phyloP scores from a whole-genome alignment of 2,113 vertebrate genomes.

The Colistium nudipinnis region DNA sequence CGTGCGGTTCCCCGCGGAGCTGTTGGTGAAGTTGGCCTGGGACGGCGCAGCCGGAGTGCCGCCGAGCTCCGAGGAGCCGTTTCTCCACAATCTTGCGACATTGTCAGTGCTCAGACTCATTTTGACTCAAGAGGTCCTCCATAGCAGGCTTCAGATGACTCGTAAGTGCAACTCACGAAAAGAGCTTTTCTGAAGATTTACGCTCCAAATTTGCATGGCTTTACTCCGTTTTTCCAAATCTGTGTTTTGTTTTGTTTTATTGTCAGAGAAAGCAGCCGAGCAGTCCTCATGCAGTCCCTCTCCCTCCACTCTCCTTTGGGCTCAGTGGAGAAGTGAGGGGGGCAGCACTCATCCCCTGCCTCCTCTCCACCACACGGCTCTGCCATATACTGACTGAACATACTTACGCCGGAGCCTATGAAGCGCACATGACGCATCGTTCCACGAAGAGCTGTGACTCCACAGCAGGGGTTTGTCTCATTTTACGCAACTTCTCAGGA shows the following conservation, averaged over 20 bases:
- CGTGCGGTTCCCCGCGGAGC: constrained; percentile 81
- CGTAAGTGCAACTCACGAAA: constrained; percentile 41
- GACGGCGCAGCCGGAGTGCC: constrained; percentile 46
- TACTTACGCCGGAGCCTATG: constrained; percentile 21
- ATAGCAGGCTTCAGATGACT: constrained; percentile 76
- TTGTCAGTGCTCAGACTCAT: constrained; percentile 83
- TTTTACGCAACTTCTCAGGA: constrained; percentile 8
- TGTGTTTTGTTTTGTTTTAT: constrained; percentile 3
- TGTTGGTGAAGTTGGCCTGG: constrained; percentile 80
- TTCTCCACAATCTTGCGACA: constrained; percentile 77
- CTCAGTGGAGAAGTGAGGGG: constrained; percentile 62
- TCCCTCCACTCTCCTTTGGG: constrained; percentile 48
- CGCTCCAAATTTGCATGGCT: constrained; percentile 16
- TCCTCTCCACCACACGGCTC: constrained; percentile 57
- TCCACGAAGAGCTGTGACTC: background rate
- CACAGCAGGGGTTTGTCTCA: background rate
- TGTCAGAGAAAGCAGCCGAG: constrained; percentile 13
- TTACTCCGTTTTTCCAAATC: background rate
- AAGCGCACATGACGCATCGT: constrained; percentile 45
- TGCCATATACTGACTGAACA: constrained; percentile 50
- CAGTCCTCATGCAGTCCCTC: constrained; percentile 33
- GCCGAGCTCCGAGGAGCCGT: constrained; percentile 77
- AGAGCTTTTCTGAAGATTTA: constrained; percentile 23
- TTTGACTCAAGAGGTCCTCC: constrained; percentile 76
- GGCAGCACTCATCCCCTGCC: constrained; percentile 56